A percentile compares a stretch with the other conserved stretches of the same genome.
These are phyloP conservation scores for Corvus cornix DNA, from an alignment of 2,113 vertebrate species.

Conservation along the genomic window DNA sequence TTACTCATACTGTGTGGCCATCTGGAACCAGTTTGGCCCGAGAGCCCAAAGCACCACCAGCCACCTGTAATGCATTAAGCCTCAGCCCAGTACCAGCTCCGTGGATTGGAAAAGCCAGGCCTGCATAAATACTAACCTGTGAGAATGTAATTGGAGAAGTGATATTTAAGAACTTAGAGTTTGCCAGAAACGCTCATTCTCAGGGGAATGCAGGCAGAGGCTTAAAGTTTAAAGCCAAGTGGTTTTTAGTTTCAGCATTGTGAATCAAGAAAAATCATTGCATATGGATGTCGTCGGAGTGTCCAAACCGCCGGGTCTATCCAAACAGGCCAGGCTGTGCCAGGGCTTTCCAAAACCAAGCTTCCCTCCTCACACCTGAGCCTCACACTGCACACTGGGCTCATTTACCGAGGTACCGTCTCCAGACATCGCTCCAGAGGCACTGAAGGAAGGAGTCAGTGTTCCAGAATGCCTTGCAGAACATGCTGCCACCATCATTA, in stretches of 20 bases:
- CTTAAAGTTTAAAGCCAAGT: constrained; percentile 72
- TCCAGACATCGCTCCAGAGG: background rate
- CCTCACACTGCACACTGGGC: background rate
- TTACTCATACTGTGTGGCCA: constrained; percentile 77
- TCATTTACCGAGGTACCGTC: background rate
- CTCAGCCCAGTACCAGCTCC: constrained; percentile 68
- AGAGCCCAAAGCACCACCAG: constrained; percentile 64
- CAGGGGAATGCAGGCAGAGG: constrained; percentile 71
- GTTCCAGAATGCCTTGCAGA: too few relatives aligned
- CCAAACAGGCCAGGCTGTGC: constrained; percentile 21
- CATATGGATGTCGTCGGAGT: constrained; percentile 53
- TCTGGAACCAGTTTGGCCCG: constrained; percentile 83
- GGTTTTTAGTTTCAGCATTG: constrained; percentile 73
- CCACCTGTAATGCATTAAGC: constrained; percentile 84
- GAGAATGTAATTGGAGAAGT: constrained; percentile 82
- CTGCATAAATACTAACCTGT: constrained; percentile 77
- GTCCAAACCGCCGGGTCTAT: background rate
- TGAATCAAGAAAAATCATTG: constrained; percentile 65
- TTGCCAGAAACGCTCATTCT: constrained; percentile 74
- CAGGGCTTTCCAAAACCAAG: constrained; percentile 15
- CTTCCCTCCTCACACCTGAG: constrained; percentile 20
- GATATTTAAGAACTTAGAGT: constrained; percentile 76
- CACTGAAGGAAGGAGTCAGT: background rate
- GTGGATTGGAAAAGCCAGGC: constrained; percentile 70
- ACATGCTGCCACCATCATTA: background rate